Evolutionary conservation across 2,797 vertebrate species (phyloP).

Genomic region (Gallinago nigripennis): DNA sequence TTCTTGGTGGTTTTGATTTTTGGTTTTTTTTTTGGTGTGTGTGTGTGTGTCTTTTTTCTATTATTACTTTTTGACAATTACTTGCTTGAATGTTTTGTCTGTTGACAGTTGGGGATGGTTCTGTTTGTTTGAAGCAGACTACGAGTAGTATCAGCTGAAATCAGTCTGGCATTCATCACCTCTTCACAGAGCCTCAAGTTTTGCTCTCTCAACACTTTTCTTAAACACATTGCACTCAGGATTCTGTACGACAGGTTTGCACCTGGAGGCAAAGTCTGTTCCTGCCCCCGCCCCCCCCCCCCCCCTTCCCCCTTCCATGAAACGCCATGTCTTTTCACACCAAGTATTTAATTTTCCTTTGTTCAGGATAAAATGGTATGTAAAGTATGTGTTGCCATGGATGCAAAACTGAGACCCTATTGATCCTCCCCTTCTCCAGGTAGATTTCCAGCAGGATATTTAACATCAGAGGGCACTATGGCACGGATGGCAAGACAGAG

Average conservation of each 20-base stretch:
- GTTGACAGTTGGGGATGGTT: not conserved
- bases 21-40: too few species aligned
- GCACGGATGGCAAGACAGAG: not conserved
- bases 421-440: constrained; percentile 11
- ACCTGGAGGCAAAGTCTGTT: constrained; percentile 45
- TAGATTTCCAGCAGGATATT: constrained; percentile 29
- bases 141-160: not conserved
- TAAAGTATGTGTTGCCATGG: constrained; percentile 70
- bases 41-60: not conserved
- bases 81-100: not conserved
- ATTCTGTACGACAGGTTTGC: constrained; percentile 55
- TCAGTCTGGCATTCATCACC: constrained; percentile 13
- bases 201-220: constrained; percentile 59
- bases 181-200: constrained; percentile 40
- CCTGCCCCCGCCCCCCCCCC: not conserved
- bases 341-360: constrained; percentile 71
- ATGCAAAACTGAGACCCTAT: constrained; percentile 25
- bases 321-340: constrained; percentile 51
- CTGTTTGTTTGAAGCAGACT: not conserved
- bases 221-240: constrained; percentile 45
- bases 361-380: constrained; percentile 66
- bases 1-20: not conserved
- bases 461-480: not conserved
- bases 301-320: not conserved
- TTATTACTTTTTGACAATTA: not conserved